Evolutionary conservation across 2,113 vertebrate species (phyloP).

Genomic region (Pongo abelii): DNA sequence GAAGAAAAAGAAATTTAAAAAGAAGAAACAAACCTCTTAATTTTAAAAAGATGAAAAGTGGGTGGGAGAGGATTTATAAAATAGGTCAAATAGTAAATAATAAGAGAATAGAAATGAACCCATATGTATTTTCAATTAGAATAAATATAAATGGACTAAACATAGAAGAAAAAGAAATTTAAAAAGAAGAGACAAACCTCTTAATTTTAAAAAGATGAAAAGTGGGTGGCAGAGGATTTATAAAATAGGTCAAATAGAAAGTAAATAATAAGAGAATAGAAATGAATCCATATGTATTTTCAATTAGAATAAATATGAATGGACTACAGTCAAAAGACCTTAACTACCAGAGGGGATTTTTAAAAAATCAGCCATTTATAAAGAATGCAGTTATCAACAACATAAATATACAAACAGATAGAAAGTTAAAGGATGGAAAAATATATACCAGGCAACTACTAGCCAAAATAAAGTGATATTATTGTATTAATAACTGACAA

Average conservation of each 20-base stretch:
- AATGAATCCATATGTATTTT: neutral
- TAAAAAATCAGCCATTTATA: neutral
- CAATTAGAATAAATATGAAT: neutral
- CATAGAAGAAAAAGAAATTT: neutral
- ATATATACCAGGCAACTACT: neutral
- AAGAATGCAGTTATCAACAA: neutral
- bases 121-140: neutral
- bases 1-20: neutral
- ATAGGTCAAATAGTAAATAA: neutral
- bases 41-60: neutral
- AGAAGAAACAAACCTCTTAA: neutral
- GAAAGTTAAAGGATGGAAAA: neutral
- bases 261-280: neutral
- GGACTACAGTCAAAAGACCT: neutral
- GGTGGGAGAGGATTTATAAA: neutral
- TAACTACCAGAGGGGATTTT: neutral
- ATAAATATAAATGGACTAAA: neutral
- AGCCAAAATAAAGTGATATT: neutral
- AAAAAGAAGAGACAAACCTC: neutral
- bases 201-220: neutral
- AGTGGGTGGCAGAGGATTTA: neutral
- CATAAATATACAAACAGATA: neutral
- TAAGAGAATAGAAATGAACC: neutral
- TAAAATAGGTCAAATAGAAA: neutral
- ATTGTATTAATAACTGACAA: neutral